A percentile compares a stretch with the other conserved stretches of the same genome.
These are phyloP conservation scores for Pelodytes ibericus DNA, from an alignment of 2,797 vertebrate genomes.

Conservation along the genomic window DNA sequence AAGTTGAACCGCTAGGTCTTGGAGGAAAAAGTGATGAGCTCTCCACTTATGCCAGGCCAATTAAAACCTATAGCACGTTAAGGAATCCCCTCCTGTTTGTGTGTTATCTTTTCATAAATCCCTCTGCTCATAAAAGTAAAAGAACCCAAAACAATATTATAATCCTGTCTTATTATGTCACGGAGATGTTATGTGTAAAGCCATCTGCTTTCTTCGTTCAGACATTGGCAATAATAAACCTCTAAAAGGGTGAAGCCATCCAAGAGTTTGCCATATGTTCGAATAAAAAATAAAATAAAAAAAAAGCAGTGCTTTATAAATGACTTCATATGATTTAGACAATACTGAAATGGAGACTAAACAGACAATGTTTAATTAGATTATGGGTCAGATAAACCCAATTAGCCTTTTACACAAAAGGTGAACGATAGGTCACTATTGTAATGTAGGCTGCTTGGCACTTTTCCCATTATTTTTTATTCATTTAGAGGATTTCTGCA, in stretches of 20 bases:
- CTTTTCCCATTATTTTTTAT: neutral
- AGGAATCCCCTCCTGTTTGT: neutral
- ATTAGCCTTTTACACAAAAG: slow-evolving; percentile 8
- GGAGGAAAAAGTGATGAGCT: too few species aligned
- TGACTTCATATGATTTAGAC: slow-evolving; percentile 27
- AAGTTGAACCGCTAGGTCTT: too few species aligned
- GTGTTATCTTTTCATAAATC: neutral
- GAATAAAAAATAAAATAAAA: slow-evolving; percentile 31
- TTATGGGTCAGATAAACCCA: slow-evolving; percentile 29
- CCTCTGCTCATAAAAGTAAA: neutral
- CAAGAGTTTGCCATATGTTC: slow-evolving; percentile 1
- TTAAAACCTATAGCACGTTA: neutral
- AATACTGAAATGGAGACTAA: slow-evolving; percentile 35
- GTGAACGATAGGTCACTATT: slow-evolving; percentile 34
- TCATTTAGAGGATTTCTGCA: slow-evolving; percentile 4
- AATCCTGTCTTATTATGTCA: slow-evolving; percentile 13
- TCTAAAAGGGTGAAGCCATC: slow-evolving; percentile 14
- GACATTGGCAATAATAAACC: slow-evolving; percentile 5
- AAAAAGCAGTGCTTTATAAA: slow-evolving; percentile 20
- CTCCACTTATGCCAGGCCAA: too few species aligned
- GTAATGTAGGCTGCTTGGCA: slow-evolving; percentile 12
- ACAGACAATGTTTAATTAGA: slow-evolving; percentile 44
- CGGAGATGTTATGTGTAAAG: neutral
- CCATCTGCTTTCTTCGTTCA: slow-evolving; percentile 31
- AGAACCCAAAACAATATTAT: neutral